Conservation (phyloP, 1,140 invertebrate species). For the Megalopta genalis region DNA sequence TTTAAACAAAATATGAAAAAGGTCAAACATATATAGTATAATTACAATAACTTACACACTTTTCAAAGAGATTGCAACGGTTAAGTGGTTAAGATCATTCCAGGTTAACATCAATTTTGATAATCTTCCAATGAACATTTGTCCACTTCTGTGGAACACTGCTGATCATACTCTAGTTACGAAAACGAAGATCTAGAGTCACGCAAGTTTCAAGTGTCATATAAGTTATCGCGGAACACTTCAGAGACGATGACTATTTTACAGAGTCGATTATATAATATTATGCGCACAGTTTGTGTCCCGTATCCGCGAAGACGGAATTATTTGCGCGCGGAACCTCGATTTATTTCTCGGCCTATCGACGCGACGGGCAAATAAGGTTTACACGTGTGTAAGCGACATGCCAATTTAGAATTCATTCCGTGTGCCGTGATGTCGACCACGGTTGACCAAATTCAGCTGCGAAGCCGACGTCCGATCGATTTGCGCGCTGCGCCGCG, state of each 20-base stretch:
- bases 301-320: background rate
- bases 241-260: background rate
- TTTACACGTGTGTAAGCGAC: slow-evolving; percentile 9
- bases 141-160: too few relatives aligned
- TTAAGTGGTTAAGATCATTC: too few relatives aligned
- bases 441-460: slow-evolving; percentile 39
- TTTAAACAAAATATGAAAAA: too few relatives aligned
- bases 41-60: too few relatives aligned
- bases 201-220: too few relatives aligned
- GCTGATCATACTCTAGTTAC: too few relatives aligned
- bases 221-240: too few relatives aligned
- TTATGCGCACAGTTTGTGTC: background rate
- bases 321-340: background rate
- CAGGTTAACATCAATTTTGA: too few relatives aligned
- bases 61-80: too few relatives aligned
- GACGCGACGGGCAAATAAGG: slow-evolving; percentile 6
- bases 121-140: too few relatives aligned
- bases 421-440: slow-evolving; percentile 9
- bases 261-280: background rate
- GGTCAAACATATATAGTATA: too few relatives aligned
- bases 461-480: slow-evolving; percentile 24
- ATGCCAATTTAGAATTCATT: slow-evolving; percentile 36
- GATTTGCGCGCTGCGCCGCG: background rate
- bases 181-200: too few relatives aligned
- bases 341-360: background rate